A percentile compares a stretch with the other conserved stretches of the same genome.
These are phyloP conservation scores for Porites lobata DNA, from an alignment of 92 coral and sea anemone species.

Conservation along the genomic window DNA sequence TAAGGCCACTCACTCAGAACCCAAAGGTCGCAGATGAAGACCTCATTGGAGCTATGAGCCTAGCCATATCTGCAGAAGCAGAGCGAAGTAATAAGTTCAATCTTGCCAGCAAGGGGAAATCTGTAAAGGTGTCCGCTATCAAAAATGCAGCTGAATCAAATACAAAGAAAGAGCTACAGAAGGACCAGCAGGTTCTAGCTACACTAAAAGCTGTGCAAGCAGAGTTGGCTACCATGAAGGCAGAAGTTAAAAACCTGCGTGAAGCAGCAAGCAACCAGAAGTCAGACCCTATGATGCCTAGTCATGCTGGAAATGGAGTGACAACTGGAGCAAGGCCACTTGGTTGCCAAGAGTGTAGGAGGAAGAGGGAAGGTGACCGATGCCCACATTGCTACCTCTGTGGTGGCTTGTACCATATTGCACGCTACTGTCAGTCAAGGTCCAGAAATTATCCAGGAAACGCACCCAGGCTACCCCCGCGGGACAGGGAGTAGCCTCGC, in stretches of 20 bases:
- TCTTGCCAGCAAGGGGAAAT: not conserved
- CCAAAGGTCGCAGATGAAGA: slow-evolving; percentile 72
- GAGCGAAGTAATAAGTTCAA: slow-evolving; percentile 7
- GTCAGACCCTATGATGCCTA: too few species aligned
- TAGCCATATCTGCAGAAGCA: slow-evolving; percentile 43
- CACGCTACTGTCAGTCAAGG: slow-evolving; percentile 49
- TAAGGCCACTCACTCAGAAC: slow-evolving; percentile 51
- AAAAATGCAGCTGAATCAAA: not conserved
- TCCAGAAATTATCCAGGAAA: slow-evolving; percentile 48
- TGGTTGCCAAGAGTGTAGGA: slow-evolving; percentile 39
- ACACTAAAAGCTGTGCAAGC: slow-evolving; percentile 60
- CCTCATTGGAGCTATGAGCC: slow-evolving; percentile 63
- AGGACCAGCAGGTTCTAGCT: slow-evolving; percentile 32
- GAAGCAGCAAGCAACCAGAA: not conserved
- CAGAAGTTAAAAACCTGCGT: slow-evolving; percentile 19
- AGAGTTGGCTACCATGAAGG: slow-evolving; percentile 45
- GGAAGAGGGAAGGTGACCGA: slow-evolving; percentile 23
- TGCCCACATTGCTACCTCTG: slow-evolving; percentile 64
- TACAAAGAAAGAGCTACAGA: slow-evolving; percentile 33
- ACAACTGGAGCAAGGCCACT: slow-evolving; percentile 21
- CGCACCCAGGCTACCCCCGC: slow-evolving; percentile 47
- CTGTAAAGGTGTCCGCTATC: not conserved
- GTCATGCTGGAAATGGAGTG: not conserved
- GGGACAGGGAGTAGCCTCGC: slow-evolving; percentile 71
- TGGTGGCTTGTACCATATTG: slow-evolving; percentile 48